Conservation (phyloP, 1,140 invertebrate genomes). For the Pseudomyrmex sp. region DNA sequence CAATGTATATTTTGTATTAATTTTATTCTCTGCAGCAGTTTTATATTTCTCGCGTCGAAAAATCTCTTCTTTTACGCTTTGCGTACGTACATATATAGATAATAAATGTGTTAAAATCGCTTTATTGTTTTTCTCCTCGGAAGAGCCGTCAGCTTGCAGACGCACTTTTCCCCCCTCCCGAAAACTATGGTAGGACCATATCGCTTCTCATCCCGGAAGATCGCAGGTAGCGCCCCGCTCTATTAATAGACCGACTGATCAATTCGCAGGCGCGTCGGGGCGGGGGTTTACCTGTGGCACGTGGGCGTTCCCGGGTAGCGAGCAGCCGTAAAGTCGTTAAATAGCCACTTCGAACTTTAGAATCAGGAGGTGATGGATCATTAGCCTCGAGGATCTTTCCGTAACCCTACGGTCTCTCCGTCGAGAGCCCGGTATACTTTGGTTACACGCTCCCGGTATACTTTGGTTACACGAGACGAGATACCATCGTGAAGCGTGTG, state of each 20-base stretch:
- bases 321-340: slow-evolving; percentile 72
- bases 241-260: slow-evolving; percentile 69
- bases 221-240: slow-evolving; percentile 52
- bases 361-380: slow-evolving; percentile 72
- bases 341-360: slow-evolving; percentile 67
- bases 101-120: neutral
- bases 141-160: neutral
- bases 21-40: too few relatives aligned
- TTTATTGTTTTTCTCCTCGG: neutral
- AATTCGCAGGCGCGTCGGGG: slow-evolving; percentile 61
- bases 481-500: slow-evolving; percentile 49
- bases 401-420: slow-evolving; percentile 51
- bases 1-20: too few relatives aligned
- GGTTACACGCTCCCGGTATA: slow-evolving; percentile 44
- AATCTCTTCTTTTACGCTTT: too few relatives aligned
- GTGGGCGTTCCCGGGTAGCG: slow-evolving; percentile 69
- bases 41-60: too few relatives aligned
- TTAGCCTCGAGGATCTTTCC: slow-evolving; percentile 64
- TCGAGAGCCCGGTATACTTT: slow-evolving; percentile 12
- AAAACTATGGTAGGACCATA: slow-evolving; percentile 26
- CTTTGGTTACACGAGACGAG: slow-evolving; percentile 36
- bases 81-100: too few relatives aligned
- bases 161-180: neutral
- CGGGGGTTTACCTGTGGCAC: slow-evolving; percentile 59
- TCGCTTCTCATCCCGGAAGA: slow-evolving; percentile 47